Conservation (phyloP, 2,113 vertebrate species). For the Pipa parva region DNA sequence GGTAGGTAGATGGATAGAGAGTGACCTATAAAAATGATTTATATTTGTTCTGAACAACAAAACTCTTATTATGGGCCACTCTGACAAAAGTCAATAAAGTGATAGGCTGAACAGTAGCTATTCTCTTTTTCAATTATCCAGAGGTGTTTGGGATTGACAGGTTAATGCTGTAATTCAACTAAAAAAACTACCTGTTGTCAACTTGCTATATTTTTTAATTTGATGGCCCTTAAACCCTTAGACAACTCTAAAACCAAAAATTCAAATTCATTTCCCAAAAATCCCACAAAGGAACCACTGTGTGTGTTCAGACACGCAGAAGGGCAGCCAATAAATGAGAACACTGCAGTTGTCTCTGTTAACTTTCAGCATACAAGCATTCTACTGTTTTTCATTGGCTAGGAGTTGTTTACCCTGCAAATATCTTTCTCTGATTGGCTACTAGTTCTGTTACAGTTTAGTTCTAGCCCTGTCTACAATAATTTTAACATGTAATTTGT, state of each 20-base stretch:
- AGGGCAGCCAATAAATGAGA: too few species aligned
- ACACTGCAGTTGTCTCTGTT: too few species aligned
- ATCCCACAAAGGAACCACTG: conserved; percentile 51
- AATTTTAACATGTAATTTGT: too few species aligned
- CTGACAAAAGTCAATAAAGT: conserved; percentile 45
- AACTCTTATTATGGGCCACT: conserved; percentile 49
- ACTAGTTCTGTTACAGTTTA: too few species aligned
- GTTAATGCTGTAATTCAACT: conserved; percentile 50
- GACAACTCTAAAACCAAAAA: conserved; percentile 50
- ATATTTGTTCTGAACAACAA: conserved; percentile 44
- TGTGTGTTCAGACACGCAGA: not conserved
- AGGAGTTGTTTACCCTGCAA: not conserved
- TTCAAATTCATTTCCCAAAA: conserved; percentile 52
- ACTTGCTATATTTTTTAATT: conserved; percentile 51
- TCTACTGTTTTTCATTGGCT: too few species aligned
- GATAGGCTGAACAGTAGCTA: conserved; percentile 46
- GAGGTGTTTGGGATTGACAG: conserved; percentile 56
- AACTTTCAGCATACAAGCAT: too few species aligned
- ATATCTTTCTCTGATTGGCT: not conserved
- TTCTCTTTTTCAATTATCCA: conserved; percentile 55
- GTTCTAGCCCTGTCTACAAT: too few species aligned
- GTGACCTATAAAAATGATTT: conserved; percentile 44
- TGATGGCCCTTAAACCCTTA: conserved; percentile 57
- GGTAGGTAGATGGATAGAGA: conserved; percentile 49
- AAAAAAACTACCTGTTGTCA: conserved; percentile 49